These are phyloP conservation scores for Procambarus clarkii DNA, from an alignment of 1,140 invertebrate species.

Conservation along the genomic window DNA sequence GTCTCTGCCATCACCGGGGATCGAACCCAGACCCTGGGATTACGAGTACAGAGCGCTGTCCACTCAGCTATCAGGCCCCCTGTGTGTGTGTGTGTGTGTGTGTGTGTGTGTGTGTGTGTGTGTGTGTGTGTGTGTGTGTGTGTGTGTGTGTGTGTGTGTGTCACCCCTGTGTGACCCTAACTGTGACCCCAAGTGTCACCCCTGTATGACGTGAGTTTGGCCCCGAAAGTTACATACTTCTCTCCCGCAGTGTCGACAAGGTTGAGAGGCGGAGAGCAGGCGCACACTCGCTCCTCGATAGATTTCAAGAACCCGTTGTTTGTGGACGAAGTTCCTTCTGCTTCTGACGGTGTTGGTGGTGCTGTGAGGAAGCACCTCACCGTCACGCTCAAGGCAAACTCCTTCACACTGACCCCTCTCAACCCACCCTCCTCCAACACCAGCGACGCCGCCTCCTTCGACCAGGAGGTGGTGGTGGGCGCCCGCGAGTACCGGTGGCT, in stretches of 20 bases:
- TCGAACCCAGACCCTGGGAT: too few relatives aligned
- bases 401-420: slow-evolving; percentile 35
- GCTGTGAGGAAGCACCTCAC: not conserved
- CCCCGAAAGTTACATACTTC: too few relatives aligned
- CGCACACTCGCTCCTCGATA: slow-evolving; percentile 7
- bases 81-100: too few relatives aligned
- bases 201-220: not conserved
- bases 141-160: too few relatives aligned
- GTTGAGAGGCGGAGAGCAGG: too few relatives aligned
- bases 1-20: too few relatives aligned
- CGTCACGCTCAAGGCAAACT: slow-evolving; percentile 2
- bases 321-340: slow-evolving; percentile 12
- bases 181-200: too few relatives aligned
- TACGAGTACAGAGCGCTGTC: too few relatives aligned
- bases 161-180: too few relatives aligned
- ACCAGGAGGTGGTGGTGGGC: slow-evolving; percentile 2
- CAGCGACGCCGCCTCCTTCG: not conserved
- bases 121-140: too few relatives aligned
- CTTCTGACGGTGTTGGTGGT: not conserved
- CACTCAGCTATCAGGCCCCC: too few relatives aligned
- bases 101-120: too few relatives aligned
- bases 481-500: slow-evolving; percentile 4
- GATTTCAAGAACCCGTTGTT: slow-evolving; percentile 63
- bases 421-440: not conserved
- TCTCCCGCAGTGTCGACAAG: slow-evolving; percentile 21